These are phyloP conservation scores for Phylloscopus trochilus DNA, from an alignment of 2,113 vertebrate genomes.

Conservation along the genomic window DNA sequence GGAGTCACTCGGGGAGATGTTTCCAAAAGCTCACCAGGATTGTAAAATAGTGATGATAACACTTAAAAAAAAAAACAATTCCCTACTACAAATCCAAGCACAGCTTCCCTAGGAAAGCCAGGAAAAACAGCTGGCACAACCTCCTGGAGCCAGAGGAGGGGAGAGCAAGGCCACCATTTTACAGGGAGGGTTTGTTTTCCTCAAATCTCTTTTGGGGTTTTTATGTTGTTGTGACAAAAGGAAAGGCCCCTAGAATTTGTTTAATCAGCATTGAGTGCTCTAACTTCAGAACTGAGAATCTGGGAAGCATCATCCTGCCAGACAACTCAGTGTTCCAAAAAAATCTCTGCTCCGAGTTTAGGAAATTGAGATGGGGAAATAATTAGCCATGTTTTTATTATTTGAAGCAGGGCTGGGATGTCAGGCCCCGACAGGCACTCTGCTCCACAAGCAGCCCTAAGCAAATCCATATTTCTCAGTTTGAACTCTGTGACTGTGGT, in stretches of 20 bases:
- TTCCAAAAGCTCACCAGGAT: background rate
- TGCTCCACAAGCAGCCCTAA: background rate
- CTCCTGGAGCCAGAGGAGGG: background rate
- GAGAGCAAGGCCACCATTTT: background rate
- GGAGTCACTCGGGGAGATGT: background rate
- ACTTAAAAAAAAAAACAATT: background rate
- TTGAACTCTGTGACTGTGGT: background rate
- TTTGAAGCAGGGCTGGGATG: background rate
- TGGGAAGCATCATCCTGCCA: background rate
- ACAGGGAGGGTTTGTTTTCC: background rate
- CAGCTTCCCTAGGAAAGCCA: background rate
- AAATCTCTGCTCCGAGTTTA: background rate
- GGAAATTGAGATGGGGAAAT: rapidly evolving
- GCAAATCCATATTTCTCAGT: background rate
- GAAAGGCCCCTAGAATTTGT: background rate
- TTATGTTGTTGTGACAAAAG: background rate
- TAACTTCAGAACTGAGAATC: background rate
- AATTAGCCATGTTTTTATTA: background rate
- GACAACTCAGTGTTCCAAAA: background rate
- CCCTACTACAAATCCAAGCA: background rate
- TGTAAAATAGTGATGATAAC: background rate
- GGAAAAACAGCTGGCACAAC: background rate
- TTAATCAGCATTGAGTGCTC: background rate
- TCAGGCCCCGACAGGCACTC: background rate
- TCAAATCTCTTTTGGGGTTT: background rate